A percentile compares a stretch with the other conserved stretches of the same genome.
Conservation (phyloP, 1,140 invertebrate genomes). For the Mylabris phalerata region DNA sequence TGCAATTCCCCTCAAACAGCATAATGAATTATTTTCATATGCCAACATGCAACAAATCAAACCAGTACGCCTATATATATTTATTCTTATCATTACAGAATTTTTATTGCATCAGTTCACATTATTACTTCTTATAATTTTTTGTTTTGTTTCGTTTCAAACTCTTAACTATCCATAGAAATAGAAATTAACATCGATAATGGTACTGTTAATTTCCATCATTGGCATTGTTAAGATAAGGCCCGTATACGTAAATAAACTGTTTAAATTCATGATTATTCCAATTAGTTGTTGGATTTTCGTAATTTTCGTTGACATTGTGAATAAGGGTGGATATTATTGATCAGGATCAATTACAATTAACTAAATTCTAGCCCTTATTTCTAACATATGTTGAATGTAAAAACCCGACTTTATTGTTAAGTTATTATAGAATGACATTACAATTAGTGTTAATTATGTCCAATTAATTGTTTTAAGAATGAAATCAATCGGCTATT, state of each 20-base stretch:
- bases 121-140: too few species aligned
- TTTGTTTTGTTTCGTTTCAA: too few species aligned
- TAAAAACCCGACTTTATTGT: constrained; percentile 11
- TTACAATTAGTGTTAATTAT: constrained; percentile 20
- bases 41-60: too few species aligned
- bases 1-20: constrained; percentile 8
- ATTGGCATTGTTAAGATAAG: constrained; percentile 8
- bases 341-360: constrained; percentile 14
- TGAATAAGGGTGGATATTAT: constrained; percentile 2
- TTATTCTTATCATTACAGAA: too few species aligned
- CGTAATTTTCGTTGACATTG: too few species aligned
- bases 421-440: constrained; percentile 20
- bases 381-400: constrained; percentile 17
- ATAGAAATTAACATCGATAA: too few species aligned
- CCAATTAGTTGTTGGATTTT: neutral
- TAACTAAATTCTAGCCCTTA: constrained; percentile 7
- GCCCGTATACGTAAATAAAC: constrained; percentile 14
- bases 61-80: too few species aligned
- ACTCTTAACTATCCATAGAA: too few species aligned
- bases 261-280: constrained; percentile 2
- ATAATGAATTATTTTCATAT: too few species aligned
- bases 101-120: too few species aligned
- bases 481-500: too few species aligned
- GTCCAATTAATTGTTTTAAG: constrained; percentile 16
- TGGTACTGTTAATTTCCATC: too few species aligned